A percentile compares a stretch with the other conserved stretches of the same genome.
Evolutionary conservation across 2,888 invertebrate species (phyloP).

Genomic region (Melanotus villosus): DNA sequence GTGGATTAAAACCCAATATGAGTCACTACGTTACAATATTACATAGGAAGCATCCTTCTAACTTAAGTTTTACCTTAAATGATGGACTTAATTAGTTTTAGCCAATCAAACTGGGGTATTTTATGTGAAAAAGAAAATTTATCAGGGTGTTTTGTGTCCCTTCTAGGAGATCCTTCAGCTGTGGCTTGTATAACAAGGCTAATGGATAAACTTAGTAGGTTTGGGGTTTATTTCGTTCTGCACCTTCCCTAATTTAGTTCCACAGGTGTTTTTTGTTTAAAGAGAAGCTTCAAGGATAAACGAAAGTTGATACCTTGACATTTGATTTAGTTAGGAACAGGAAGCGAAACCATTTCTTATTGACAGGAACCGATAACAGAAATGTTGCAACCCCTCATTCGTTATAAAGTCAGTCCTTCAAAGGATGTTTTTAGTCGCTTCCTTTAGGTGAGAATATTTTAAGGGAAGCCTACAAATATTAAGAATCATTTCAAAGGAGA

Average conservation of each 20-base stretch:
- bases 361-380: no score
- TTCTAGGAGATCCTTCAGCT: no score
- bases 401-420: neutral
- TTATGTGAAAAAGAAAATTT: no score
- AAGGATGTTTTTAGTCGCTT: neutral
- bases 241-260: neutral
- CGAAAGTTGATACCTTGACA: neutral
- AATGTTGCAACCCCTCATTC: neutral
- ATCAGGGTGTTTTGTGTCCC: no score
- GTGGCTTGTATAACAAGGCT: no score
- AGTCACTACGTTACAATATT: no score
- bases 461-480: neutral
- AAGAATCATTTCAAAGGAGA: neutral
- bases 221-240: slow-evolving; percentile 1
- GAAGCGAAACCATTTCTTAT: neutral
- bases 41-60: no score
- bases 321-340: slow-evolving; percentile 8
- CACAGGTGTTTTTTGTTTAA: slow-evolving; percentile 3
- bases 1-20: no score
- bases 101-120: no score
- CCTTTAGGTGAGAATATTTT: neutral
- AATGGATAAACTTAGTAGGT: slow-evolving; percentile 8
- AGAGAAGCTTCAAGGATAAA: neutral
- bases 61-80: no score
- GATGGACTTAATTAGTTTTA: no score